phyloP scores from a whole-genome alignment of 2,797 vertebrate species.

The Limnodromus scolopaceus region DNA sequence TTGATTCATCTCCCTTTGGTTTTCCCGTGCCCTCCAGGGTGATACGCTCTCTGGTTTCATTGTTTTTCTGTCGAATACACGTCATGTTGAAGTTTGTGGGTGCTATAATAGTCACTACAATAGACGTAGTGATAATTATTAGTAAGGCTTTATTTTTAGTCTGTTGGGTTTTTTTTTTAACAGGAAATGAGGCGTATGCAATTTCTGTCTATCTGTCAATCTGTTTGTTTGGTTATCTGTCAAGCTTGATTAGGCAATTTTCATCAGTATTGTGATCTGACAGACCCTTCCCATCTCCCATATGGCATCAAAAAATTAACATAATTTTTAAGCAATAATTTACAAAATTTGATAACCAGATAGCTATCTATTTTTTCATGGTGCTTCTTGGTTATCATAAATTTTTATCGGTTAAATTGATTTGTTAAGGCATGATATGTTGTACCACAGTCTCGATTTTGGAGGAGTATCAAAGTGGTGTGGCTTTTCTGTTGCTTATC shows the following conservation, averaged over 20 bases:
- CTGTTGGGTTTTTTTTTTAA: background rate
- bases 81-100: background rate
- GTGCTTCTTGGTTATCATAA: background rate
- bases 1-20: background rate
- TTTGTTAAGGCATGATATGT: background rate
- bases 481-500: background rate
- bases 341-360: background rate
- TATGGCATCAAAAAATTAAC: background rate
- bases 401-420: background rate
- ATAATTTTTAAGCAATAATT: background rate
- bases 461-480: background rate
- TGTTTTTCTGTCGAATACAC: accelerated
- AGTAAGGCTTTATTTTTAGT: background rate
- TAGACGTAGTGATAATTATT: background rate
- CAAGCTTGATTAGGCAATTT: background rate
- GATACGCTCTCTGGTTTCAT: accelerated
- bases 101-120: background rate
- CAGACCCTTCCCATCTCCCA: background rate
- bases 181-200: background rate
- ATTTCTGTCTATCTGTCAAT: background rate
- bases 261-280: background rate
- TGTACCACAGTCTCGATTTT: background rate
- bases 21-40: background rate
- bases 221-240: background rate
- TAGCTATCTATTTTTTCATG: background rate